A percentile compares a stretch with the other conserved stretches of the same genome.
phyloP scores from a whole-genome alignment of 2,888 invertebrate species.

The Quadroppia sp. region DNA sequence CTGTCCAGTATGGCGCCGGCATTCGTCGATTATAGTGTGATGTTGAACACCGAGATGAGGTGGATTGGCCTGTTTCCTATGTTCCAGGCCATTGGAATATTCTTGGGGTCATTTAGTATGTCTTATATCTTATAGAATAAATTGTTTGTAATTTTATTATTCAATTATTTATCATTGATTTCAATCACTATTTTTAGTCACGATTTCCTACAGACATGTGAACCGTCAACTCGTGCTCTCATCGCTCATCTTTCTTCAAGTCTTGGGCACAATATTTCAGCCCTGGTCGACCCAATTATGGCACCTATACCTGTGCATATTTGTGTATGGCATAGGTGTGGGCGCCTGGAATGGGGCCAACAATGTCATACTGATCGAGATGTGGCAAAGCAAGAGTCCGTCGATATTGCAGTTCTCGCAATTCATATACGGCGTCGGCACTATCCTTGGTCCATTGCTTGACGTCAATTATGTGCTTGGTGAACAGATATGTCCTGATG shows the following conservation, averaged over 20 bases:
- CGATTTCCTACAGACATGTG: constrained; percentile 23
- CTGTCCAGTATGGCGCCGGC: too few relatives aligned
- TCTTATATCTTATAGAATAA: not conserved
- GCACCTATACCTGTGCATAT: not conserved
- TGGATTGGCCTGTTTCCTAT: constrained; percentile 6
- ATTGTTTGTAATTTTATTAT: not conserved
- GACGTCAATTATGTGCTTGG: constrained; percentile 29
- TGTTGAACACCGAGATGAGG: not conserved
- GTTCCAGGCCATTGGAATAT: not conserved
- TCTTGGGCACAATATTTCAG: not conserved
- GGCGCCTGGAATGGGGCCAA: constrained; percentile 39
- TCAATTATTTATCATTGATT: not conserved
- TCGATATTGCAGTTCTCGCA: constrained; percentile 40
- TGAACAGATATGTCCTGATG: not conserved
- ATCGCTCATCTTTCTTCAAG: not conserved
- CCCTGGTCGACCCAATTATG: not conserved
- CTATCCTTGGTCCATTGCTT: constrained; percentile 40
- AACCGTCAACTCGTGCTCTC: constrained; percentile 26
- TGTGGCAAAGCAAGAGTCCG: constrained; percentile 40
- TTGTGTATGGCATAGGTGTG: constrained; percentile 29
- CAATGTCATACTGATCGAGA: constrained; percentile 40
- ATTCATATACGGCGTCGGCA: constrained; percentile 41
- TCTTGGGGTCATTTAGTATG: constrained; percentile 6
- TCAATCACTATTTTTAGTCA: not conserved
- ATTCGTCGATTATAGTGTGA: too few relatives aligned